A percentile compares a stretch with the other conserved stretches of the same genome.
Conservation (phyloP, 2,888 invertebrate species). For the Apamea crenata region DNA sequence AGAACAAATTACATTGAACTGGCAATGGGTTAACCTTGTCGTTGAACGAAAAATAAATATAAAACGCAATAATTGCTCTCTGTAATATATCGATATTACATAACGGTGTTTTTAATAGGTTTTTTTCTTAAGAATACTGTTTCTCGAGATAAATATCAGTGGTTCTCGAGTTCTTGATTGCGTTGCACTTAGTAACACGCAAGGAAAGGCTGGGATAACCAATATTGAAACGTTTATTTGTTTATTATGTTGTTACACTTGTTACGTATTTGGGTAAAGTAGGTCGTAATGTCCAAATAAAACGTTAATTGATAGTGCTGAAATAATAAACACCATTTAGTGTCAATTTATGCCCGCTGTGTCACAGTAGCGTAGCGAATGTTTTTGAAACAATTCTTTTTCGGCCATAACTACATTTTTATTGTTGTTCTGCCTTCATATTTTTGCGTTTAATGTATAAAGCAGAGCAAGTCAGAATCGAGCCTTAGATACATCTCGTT, state of each 20-base stretch:
- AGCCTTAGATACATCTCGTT: not conserved
- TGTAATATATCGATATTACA: constrained; percentile 71
- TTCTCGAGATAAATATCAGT: constrained; percentile 57
- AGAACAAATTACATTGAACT: constrained; percentile 62
- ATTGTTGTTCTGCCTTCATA: not conserved
- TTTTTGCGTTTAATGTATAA: not conserved
- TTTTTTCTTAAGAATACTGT: constrained; percentile 49
- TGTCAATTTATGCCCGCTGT: constrained; percentile 5
- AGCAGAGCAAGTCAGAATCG: not conserved
- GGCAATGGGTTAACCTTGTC: constrained; percentile 69
- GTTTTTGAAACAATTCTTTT: constrained; percentile 14
- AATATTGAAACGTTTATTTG: constrained; percentile 51
- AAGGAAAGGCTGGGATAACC: constrained; percentile 45
- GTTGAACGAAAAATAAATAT: constrained; percentile 64
- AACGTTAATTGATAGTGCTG: constrained; percentile 33
- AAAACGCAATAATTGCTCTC: constrained; percentile 64
- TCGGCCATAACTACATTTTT: not conserved
- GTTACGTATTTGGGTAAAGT: constrained; percentile 47
- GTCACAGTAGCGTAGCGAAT: not conserved
- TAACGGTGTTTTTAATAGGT: constrained; percentile 68
- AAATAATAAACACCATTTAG: constrained; percentile 34
- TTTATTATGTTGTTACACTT: constrained; percentile 41
- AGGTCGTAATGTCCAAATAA: constrained; percentile 47
- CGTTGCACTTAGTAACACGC: constrained; percentile 49
- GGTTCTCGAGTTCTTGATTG: constrained; percentile 42